Base-by-base conservation (phyloP, 2,888 invertebrate species). In the Dryomyza anilis region DNA sequence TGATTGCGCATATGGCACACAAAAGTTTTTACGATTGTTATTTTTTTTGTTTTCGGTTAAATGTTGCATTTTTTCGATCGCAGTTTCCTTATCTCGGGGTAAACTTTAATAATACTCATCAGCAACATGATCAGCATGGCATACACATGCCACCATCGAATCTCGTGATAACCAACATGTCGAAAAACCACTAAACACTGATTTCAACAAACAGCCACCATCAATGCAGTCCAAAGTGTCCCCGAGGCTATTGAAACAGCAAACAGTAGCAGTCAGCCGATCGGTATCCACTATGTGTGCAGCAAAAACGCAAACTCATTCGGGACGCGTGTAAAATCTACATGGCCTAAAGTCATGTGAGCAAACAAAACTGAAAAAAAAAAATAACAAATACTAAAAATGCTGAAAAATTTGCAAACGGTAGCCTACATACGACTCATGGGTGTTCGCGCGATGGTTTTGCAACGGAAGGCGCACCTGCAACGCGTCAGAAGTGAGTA, bases 371-470 rank as follows among this genome's bases (percentile, higher is more conserved):
- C n/a, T n/a, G n/a, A n/a, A n/a, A n/a, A n/a, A n/a, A n/a, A n/a
- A n/a, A n/a, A n/a, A n/a, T n/a, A n/a, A n/a, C n/a, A n/a, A n/a
- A n/a, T n/a, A n/a, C n/a, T n/a, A n/a, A n/a, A n/a, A n/a, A n/a
- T n/a, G n/a, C n/a, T 50, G 61, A 70, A 29, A 69, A 70, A 71
- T 71, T 69, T 71, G 72, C 72, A 76, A 76, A 74, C 72, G 58
- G 67, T 65, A 69, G 69, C 70, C 55, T 33, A 23, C 48, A 7
- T 33, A 12, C 33, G 7, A 12, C 23, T 50, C 50, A n/a, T 43
- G 10, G 50, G 50, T 50, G 50, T 50, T 25, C 23, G n/a, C 19
- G n/a, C 23, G 3, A 25, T 25, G 14, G 48, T 21, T 48, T n/a
- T 16, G 43, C 5, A 8, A 21, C 50, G 25, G 48, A 21, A 23